phyloP scores from a whole-genome alignment of 2,888 invertebrate species.

The Psococerastis gibbosa region DNA sequence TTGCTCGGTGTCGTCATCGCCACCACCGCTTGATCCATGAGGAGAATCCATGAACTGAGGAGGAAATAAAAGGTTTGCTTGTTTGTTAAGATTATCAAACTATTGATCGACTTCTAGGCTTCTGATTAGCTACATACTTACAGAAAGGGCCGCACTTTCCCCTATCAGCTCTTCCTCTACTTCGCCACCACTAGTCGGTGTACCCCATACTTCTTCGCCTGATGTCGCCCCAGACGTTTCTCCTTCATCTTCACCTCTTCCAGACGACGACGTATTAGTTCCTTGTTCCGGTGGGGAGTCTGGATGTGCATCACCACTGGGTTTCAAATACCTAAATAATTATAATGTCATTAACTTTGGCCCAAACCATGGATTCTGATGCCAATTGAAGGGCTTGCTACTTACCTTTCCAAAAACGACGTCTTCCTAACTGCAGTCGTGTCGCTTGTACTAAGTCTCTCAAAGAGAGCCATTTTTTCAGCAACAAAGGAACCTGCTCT shows the following conservation, averaged over 20 bases:
- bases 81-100: slow-evolving; percentile 1
- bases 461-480: slow-evolving; percentile 57
- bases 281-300: slow-evolving; percentile 12
- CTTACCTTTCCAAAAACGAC: slow-evolving; percentile 28
- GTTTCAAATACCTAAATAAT: slow-evolving; percentile 14
- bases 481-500: slow-evolving; percentile 63
- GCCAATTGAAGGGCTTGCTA: slow-evolving; percentile 7
- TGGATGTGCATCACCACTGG: slow-evolving; percentile 11
- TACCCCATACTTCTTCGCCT: slow-evolving; percentile 77
- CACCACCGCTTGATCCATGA: slow-evolving; percentile 17
- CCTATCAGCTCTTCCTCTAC: neutral
- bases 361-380: neutral
- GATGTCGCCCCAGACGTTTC: slow-evolving; percentile 70
- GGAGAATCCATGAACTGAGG: slow-evolving; percentile 10
- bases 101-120: slow-evolving; percentile 6
- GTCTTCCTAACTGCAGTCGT: slow-evolving; percentile 17
- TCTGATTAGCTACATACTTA: neutral
- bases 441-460: slow-evolving; percentile 37
- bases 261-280: slow-evolving; percentile 21
- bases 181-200: slow-evolving; percentile 68
- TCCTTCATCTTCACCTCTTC: slow-evolving; percentile 44
- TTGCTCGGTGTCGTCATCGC: slow-evolving; percentile 50
- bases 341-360: neutral
- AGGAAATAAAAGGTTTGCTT: neutral
- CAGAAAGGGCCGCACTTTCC: neutral